phyloP scores from a whole-genome alignment of 1,140 invertebrate species.

The Leptopilina clavipes region DNA sequence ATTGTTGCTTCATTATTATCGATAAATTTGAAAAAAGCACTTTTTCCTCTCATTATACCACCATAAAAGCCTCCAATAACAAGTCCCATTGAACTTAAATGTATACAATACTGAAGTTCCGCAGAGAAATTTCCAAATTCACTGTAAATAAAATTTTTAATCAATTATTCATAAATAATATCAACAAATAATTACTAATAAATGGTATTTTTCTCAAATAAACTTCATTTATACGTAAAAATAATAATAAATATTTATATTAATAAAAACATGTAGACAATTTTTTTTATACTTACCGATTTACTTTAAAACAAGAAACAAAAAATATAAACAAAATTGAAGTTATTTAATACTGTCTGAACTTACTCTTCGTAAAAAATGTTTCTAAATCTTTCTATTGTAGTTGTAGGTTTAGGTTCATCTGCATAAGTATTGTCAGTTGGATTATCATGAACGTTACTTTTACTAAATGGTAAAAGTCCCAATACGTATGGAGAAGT shows the following conservation, averaged over 20 bases:
- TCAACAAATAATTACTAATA: no score
- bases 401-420: no score
- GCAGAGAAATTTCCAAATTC: not conserved
- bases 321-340: not conserved
- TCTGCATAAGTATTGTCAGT: not conserved
- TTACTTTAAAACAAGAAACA: not conserved
- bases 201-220: no score
- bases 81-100: conserved; percentile 63
- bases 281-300: no score
- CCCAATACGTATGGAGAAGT: not conserved
- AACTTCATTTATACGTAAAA: not conserved
- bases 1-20: conserved; percentile 83
- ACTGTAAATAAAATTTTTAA: conserved; percentile 11
- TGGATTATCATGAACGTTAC: not conserved
- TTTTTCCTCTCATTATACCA: conserved; percentile 76
- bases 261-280: not conserved
- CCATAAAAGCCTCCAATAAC: conserved; percentile 79
- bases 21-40: conserved; percentile 81
- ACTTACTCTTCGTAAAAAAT: conserved; percentile 4
- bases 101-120: conserved; percentile 7
- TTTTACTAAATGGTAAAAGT: not conserved
- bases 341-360: no score
- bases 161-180: no score
- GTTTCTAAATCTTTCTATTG: not conserved
- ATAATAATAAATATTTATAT: not conserved